phyloP scores from a whole-genome alignment of 2,888 invertebrate genomes.

The Phortica magna region DNA sequence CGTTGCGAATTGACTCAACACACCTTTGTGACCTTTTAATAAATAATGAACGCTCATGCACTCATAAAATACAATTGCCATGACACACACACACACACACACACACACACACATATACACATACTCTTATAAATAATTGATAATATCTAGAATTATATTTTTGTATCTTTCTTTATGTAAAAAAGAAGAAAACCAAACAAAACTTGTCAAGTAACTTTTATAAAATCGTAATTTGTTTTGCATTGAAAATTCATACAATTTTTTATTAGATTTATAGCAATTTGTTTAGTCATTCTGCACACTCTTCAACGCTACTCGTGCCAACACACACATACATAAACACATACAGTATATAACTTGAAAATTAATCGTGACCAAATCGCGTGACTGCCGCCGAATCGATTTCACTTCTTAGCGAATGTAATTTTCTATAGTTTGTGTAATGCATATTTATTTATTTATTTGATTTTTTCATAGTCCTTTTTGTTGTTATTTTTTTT shows the following conservation, averaged over 20 bases:
- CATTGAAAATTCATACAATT: slow-evolving; percentile 34
- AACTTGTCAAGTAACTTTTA: no score
- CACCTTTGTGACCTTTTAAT: slow-evolving; percentile 19
- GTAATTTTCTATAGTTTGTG: slow-evolving; percentile 42
- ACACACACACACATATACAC: slow-evolving; percentile 32
- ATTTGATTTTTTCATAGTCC: slow-evolving; percentile 42
- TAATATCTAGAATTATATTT: neutral
- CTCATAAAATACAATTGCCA: slow-evolving; percentile 66
- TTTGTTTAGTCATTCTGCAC: neutral
- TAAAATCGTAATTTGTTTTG: slow-evolving; percentile 62
- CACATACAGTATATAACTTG: slow-evolving; percentile 34
- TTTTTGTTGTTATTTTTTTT: no score
- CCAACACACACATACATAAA: no score
- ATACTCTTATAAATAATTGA: neutral
- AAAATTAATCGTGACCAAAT: neutral
- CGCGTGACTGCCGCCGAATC: neutral
- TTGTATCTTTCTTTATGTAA: neutral
- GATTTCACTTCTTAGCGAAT: slow-evolving; percentile 37
- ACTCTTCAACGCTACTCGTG: no score
- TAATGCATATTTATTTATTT: slow-evolving; percentile 54
- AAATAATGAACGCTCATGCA: slow-evolving; percentile 22
- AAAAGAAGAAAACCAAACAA: neutral
- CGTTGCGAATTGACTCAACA: neutral
- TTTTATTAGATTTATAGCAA: neutral
- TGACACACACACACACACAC: slow-evolving; percentile 40